These are phyloP conservation scores for Stratiolaelaps scimitus DNA, from an alignment of 1,140 invertebrate species.

Conservation along the genomic window DNA sequence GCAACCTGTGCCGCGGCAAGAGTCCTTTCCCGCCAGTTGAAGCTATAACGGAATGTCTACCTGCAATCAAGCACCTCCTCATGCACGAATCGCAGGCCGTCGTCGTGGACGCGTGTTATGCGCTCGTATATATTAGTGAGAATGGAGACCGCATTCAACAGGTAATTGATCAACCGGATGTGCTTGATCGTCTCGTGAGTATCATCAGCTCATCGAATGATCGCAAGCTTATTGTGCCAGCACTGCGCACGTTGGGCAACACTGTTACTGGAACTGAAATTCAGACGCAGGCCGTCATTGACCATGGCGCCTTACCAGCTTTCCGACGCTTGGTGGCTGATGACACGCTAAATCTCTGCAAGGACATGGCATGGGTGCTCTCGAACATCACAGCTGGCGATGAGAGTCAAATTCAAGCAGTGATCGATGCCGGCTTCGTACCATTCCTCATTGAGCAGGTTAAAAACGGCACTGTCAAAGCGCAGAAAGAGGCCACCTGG, in stretches of 20 bases:
- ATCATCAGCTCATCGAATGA: not conserved
- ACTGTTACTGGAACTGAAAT: too few relatives aligned
- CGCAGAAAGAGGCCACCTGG: slow-evolving; percentile 66
- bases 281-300: too few relatives aligned
- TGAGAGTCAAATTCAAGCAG: slow-evolving; percentile 43
- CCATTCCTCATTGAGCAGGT: slow-evolving; percentile 43
- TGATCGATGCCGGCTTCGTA: slow-evolving; percentile 45
- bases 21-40: slow-evolving; percentile 36
- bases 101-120: slow-evolving; percentile 78
- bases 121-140: slow-evolving; percentile 86
- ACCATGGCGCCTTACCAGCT: slow-evolving; percentile 42
- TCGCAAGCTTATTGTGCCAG: slow-evolving; percentile 61
- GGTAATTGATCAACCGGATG: slow-evolving; percentile 48
- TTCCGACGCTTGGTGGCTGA: too few relatives aligned
- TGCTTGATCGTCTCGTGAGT: slow-evolving; percentile 45
- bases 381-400: too few relatives aligned
- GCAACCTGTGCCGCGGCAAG: slow-evolving; percentile 41
- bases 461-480: slow-evolving; percentile 54
- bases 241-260: slow-evolving; percentile 57
- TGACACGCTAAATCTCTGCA: slow-evolving; percentile 35
- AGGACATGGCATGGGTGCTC: slow-evolving; percentile 47
- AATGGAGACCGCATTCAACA: slow-evolving; percentile 80
- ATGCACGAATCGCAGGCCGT: not conserved
- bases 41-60: not conserved
- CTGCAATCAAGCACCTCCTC: not conserved